Percentiles rank a stretch among this genome's conserved stretches.
These are phyloP conservation scores for Acanthosepion lycidas DNA, from an alignment of 2,888 invertebrate genomes.

Conservation along the genomic window DNA sequence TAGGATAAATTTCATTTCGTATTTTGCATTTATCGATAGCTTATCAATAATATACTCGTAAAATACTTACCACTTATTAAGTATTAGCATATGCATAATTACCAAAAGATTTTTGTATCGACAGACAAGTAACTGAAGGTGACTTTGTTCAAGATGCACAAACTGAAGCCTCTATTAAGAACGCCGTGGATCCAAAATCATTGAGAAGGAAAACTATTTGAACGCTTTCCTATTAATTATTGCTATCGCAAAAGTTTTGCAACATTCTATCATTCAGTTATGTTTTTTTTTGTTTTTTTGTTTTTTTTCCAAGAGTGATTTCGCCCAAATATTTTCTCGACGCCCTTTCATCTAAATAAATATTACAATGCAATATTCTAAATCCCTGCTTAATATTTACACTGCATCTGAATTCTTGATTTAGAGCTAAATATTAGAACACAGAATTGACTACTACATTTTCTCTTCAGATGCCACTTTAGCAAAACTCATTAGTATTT, in stretches of 20 bases:
- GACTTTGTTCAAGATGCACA: too few species aligned
- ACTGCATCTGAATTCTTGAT: neutral
- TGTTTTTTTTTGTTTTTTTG: too few species aligned
- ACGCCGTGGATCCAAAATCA: neutral
- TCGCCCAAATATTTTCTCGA: neutral
- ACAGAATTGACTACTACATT: neutral
- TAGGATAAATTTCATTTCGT: neutral
- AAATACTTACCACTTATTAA: neutral
- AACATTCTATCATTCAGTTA: neutral
- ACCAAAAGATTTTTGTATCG: neutral
- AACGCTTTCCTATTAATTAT: neutral
- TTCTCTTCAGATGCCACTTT: neutral
- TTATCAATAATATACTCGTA: neutral
- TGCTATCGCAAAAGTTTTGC: neutral
- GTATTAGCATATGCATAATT: neutral
- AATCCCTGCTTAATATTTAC: neutral
- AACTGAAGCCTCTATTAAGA: neutral
- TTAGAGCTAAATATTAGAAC: neutral
- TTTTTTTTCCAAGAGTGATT: neutral
- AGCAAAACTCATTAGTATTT: neutral
- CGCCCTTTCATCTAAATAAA: too few species aligned
- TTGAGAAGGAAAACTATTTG: neutral
- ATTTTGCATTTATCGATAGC: neutral
- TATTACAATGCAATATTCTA: neutral
- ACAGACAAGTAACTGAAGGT: neutral